Percentiles rank a stretch among this genome's conserved stretches.
phyloP scores from a whole-genome alignment of 2,113 vertebrate genomes.

The Psittacara wagleri region DNA sequence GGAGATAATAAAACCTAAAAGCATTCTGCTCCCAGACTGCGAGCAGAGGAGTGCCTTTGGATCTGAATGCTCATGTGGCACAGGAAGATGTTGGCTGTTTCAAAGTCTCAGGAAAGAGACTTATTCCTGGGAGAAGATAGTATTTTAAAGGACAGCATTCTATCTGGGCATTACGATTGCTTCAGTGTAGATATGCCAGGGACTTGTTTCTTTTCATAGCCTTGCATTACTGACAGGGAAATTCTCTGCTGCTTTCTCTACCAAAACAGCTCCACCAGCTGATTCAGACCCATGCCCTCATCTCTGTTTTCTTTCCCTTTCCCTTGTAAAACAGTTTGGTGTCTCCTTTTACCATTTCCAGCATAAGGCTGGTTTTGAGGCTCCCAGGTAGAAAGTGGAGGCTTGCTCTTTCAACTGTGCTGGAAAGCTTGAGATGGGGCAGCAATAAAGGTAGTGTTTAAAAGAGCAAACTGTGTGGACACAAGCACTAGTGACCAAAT shows the following conservation, averaged over 20 bases:
- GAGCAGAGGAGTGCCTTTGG: background rate
- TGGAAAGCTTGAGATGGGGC: background rate
- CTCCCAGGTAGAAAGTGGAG: background rate
- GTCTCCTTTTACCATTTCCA: background rate
- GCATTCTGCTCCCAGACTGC: fast-evolving
- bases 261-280: background rate
- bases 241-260: background rate
- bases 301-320: background rate
- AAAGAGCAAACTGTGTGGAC: fast-evolving
- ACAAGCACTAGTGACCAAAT: fast-evolving
- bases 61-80: background rate
- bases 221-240: background rate
- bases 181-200: background rate
- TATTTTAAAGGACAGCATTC: background rate
- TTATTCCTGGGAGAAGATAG: background rate
- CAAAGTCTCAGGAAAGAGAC: background rate
- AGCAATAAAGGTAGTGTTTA: background rate
- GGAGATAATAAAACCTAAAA: background rate
- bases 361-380: fast-evolving
- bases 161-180: background rate
- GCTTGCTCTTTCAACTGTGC: background rate
- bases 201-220: background rate
- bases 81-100: background rate
- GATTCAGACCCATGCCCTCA: background rate
- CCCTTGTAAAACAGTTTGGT: background rate